A percentile compares a stretch with the other conserved stretches of the same genome.
phyloP scores from a whole-genome alignment of 1,140 invertebrate species.

The Apis laboriosa region DNA sequence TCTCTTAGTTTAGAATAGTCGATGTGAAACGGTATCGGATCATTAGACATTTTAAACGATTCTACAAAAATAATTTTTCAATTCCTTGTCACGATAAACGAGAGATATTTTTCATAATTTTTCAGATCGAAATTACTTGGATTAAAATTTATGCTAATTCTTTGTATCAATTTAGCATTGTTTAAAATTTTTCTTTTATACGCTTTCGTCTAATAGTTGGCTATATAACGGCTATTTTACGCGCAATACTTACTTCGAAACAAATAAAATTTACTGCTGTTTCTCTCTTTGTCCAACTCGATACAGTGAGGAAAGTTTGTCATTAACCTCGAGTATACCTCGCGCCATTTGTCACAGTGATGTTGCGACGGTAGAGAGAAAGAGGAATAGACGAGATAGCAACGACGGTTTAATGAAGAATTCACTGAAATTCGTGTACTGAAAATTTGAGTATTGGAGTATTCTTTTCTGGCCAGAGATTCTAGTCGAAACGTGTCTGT shows the following conservation, averaged over 20 bases:
- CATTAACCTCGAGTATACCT: conserved; percentile 57
- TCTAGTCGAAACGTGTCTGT: not conserved
- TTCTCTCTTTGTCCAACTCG: not conserved
- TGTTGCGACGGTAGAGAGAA: conserved; percentile 31
- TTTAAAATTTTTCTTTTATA: not conserved
- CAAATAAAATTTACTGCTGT: conserved; percentile 31
- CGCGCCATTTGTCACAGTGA: conserved; percentile 59
- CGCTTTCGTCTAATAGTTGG: not conserved
- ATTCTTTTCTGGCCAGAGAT: not conserved
- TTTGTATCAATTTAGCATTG: too few species aligned
- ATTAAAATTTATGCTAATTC: too few species aligned
- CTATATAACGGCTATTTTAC: not conserved
- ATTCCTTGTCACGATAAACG: too few species aligned
- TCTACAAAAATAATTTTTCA: not conserved
- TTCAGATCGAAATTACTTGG: too few species aligned
- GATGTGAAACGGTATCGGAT: not conserved
- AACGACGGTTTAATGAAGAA: conserved; percentile 27
- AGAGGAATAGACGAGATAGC: conserved; percentile 9
- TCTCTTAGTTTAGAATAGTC: not conserved
- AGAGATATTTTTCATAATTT: too few species aligned
- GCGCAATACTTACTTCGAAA: not conserved
- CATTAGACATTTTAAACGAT: not conserved
- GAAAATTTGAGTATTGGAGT: not conserved
- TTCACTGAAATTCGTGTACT: not conserved
- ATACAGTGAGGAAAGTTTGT: conserved; percentile 54